A percentile compares a stretch with the other conserved stretches of the same genome.
phyloP scores from a whole-genome alignment of 2,797 vertebrate genomes.

The Liparis tanakae region DNA sequence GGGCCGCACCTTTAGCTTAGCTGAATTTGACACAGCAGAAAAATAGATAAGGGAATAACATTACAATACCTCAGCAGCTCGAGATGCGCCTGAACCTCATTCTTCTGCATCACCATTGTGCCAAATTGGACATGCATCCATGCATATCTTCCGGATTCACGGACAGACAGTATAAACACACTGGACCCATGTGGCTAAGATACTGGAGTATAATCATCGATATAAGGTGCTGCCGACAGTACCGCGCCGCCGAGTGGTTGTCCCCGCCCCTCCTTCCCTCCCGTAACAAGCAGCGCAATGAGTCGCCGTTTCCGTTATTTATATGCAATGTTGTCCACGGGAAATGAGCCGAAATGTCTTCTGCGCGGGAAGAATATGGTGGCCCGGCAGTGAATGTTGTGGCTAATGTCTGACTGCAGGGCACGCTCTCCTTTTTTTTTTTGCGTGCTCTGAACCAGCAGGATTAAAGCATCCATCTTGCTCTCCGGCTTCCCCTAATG shows the following conservation, averaged over 20 bases:
- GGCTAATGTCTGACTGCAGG: constrained; percentile 77
- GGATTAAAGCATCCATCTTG: constrained; percentile 84
- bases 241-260: constrained; percentile 40
- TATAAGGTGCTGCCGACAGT: constrained; percentile 57
- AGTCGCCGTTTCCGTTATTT: constrained; percentile 55
- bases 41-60: constrained; percentile 61
- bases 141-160: constrained; percentile 46
- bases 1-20: constrained; percentile 71
- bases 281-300: constrained; percentile 44
- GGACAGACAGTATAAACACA: constrained; percentile 49
- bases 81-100: constrained; percentile 50
- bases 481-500: constrained; percentile 76
- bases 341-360: constrained; percentile 61
- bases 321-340: constrained; percentile 52
- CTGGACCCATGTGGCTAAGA: constrained; percentile 42
- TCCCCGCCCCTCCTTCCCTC: not conserved
- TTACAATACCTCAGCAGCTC: constrained; percentile 54
- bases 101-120: constrained; percentile 69
- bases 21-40: constrained; percentile 74
- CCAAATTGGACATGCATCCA: constrained; percentile 72
- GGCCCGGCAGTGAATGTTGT: constrained; percentile 63
- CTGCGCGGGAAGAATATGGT: constrained; percentile 49
- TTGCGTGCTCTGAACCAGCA: constrained; percentile 74
- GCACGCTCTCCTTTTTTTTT: constrained; percentile 73
- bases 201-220: constrained; percentile 53